Evolutionary conservation across 2,888 invertebrate genomes (phyloP).

Genomic region (Anticlea derivata): DNA sequence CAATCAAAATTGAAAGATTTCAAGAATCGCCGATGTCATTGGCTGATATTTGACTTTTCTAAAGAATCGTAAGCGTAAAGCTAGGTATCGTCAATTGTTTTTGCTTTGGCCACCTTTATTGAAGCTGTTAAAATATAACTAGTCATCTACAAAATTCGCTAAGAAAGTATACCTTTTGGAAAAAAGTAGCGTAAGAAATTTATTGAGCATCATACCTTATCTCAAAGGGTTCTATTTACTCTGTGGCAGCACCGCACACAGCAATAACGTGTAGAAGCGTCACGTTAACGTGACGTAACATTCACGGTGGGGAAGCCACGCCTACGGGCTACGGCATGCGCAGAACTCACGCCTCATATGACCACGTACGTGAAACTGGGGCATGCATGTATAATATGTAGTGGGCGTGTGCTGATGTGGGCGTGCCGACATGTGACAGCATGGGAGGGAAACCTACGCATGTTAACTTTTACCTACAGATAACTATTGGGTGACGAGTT

Average conservation of each 20-base stretch:
- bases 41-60: no score
- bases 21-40: no score
- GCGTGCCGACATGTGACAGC: constrained; percentile 62
- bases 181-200: no score
- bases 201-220: no score
- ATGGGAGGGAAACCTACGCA: constrained; percentile 41
- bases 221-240: constrained; percentile 7
- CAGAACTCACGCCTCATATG: constrained; percentile 67
- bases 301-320: constrained; percentile 64
- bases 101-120: no score
- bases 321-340: constrained; percentile 71
- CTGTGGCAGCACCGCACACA: constrained; percentile 29
- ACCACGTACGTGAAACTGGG: constrained; percentile 59
- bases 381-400: constrained; percentile 48
- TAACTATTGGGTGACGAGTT: constrained; percentile 17
- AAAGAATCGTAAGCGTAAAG: no score
- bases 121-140: no score
- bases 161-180: no score
- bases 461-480: constrained; percentile 24
- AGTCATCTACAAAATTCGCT: no score
- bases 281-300: constrained; percentile 53
- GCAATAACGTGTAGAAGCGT: constrained; percentile 69
- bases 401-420: constrained; percentile 66
- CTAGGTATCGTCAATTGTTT: no score
- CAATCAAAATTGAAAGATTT: no score